phyloP scores from a whole-genome alignment of 35 echinoderm and acorn worm genomes.

The Strongylocentrotus purpuratus region DNA sequence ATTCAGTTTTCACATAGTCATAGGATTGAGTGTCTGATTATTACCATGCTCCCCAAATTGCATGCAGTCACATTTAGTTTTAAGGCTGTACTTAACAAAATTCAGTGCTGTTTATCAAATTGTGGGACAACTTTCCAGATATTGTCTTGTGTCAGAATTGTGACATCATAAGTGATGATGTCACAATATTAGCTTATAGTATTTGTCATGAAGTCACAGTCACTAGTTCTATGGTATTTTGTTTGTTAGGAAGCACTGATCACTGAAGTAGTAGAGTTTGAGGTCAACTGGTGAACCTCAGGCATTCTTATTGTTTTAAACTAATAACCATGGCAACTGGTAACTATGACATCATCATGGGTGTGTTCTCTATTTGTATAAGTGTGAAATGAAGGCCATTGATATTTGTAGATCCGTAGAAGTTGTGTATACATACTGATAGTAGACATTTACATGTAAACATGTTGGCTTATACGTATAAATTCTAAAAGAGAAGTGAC shows the following conservation, averaged over 20 bases:
- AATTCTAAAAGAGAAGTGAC: neutral
- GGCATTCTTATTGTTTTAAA: neutral
- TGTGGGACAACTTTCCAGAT: no score
- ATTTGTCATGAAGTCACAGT: neutral
- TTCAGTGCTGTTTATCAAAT: no score
- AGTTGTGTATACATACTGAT: neutral
- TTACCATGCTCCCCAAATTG: no score
- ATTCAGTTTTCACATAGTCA: no score
- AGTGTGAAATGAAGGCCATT: neutral
- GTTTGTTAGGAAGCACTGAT: neutral
- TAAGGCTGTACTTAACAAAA: no score
- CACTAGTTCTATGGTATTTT: neutral
- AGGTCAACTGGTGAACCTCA: neutral
- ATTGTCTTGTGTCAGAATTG: no score
- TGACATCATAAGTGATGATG: neutral
- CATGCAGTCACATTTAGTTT: no score
- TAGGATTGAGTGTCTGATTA: no score
- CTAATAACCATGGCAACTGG: neutral
- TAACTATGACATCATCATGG: neutral
- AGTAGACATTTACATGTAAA: neutral
- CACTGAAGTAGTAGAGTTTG: no score
- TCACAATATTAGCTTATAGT: neutral
- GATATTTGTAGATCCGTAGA: neutral
- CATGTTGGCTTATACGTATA: neutral
- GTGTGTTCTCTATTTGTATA: neutral